phyloP scores from a whole-genome alignment of 2,888 invertebrate genomes.

The Epistrophe grossulariae region DNA sequence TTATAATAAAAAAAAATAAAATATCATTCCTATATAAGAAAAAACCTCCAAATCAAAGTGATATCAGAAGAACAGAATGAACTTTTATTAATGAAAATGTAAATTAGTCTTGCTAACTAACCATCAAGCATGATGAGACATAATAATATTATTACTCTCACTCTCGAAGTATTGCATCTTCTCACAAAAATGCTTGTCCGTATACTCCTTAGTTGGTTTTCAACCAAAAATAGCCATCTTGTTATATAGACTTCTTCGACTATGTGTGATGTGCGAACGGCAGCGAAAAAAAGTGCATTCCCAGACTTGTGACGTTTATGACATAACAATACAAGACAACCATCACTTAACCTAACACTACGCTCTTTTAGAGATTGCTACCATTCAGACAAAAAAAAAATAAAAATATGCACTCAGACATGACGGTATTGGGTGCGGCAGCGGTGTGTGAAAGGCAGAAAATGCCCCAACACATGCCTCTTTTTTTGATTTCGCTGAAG shows the following conservation, averaged over 20 bases:
- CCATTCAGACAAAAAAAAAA: not conserved
- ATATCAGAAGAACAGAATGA: constrained; percentile 5
- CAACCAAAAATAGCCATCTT: not conserved
- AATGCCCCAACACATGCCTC: not conserved
- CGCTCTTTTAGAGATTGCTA: constrained; percentile 6
- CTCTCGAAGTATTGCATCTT: constrained; percentile 21
- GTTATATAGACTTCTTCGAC: not conserved
- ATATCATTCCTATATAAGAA: not conserved
- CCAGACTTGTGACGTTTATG: constrained; percentile 14
- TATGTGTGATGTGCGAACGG: not conserved
- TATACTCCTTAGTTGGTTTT: not conserved
- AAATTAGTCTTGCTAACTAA: constrained; percentile 22
- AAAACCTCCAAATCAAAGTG: not conserved
- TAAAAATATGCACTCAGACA: constrained; percentile 16
- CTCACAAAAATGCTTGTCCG: not conserved
- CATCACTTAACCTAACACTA: constrained; percentile 27
- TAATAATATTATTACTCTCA: constrained; percentile 4
- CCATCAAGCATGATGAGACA: not conserved
- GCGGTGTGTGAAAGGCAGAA: not conserved
- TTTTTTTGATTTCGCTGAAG: constrained; percentile 6
- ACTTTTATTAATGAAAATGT: constrained; percentile 38
- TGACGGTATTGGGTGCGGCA: not conserved
- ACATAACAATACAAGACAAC: constrained; percentile 20
- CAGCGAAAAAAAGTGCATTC: constrained; percentile 32
- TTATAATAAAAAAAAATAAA: no score